Conservation (phyloP, 2,888 invertebrate genomes). For the Nomada goodeniana region DNA sequence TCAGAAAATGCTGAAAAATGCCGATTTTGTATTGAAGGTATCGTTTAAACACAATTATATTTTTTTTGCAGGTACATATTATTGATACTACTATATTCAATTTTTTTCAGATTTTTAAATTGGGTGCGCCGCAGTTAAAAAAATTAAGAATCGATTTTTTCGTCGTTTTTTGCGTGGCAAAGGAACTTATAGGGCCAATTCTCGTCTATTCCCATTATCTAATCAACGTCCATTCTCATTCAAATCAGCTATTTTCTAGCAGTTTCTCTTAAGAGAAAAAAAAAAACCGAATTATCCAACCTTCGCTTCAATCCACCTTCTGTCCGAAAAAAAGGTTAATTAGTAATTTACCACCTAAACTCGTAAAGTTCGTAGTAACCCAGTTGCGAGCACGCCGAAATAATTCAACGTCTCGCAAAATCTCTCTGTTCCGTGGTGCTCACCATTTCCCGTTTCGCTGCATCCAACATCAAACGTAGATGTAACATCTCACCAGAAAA, state of each 20-base stretch:
- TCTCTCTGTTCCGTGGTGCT: background rate
- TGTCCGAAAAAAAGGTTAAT: constrained; percentile 5
- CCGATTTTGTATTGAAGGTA: too few species aligned
- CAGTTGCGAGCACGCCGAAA: constrained; percentile 4
- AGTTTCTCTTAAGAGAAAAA: background rate
- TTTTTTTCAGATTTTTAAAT: too few species aligned
- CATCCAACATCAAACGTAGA: background rate
- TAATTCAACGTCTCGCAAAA: constrained; percentile 1
- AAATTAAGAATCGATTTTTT: too few species aligned
- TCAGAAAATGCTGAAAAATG: too few species aligned
- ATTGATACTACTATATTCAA: too few species aligned
- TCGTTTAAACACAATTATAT: too few species aligned
- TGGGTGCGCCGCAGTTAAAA: too few species aligned
- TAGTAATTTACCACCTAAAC: constrained; percentile 5
- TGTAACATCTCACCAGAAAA: background rate
- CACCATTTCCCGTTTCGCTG: background rate
- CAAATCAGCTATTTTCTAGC: background rate
- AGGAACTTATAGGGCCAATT: too few species aligned
- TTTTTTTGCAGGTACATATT: too few species aligned
- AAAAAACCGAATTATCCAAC: background rate
- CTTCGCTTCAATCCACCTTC: background rate
- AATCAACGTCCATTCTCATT: background rate
- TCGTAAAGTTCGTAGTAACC: constrained; percentile 3
- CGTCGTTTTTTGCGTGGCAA: too few species aligned
- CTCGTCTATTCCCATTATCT: background rate